Conservation (phyloP, 2,113 vertebrate species). For the Puffinus mauretanicus region DNA sequence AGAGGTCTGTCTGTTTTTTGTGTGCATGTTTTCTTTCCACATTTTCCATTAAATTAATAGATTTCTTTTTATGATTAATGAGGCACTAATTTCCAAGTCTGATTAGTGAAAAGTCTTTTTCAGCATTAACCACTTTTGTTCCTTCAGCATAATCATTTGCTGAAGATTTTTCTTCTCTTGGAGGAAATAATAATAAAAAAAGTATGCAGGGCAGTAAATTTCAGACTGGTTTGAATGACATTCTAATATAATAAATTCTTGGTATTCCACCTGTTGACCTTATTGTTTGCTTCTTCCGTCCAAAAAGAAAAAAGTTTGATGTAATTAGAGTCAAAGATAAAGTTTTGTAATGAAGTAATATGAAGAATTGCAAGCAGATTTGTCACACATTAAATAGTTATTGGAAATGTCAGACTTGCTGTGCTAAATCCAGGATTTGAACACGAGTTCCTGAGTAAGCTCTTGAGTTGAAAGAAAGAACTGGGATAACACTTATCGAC, state of each 20-base stretch:
- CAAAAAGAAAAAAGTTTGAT: neutral
- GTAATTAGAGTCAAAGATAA: neutral
- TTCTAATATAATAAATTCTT: neutral
- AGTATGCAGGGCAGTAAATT: neutral
- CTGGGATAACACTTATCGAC: neutral
- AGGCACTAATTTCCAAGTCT: neutral
- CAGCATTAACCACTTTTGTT: neutral
- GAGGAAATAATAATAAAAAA: neutral
- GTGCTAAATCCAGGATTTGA: neutral
- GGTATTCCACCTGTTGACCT: neutral
- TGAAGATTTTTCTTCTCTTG: neutral
- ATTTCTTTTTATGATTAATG: neutral
- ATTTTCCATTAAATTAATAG: neutral
- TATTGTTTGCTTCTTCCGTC: neutral
- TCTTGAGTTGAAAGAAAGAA: neutral
- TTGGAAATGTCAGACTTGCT: neutral
- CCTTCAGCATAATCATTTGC: neutral
- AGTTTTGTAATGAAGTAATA: neutral
- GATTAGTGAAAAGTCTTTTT: neutral
- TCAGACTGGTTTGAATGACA: neutral
- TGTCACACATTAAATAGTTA: neutral
- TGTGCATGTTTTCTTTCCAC: neutral
- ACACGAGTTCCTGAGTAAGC: neutral
- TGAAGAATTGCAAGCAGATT: neutral
- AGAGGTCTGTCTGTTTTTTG: neutral